Evolutionary conservation across 2,797 vertebrate genomes (phyloP).

Genomic region (Acipenser ruthenus): DNA sequence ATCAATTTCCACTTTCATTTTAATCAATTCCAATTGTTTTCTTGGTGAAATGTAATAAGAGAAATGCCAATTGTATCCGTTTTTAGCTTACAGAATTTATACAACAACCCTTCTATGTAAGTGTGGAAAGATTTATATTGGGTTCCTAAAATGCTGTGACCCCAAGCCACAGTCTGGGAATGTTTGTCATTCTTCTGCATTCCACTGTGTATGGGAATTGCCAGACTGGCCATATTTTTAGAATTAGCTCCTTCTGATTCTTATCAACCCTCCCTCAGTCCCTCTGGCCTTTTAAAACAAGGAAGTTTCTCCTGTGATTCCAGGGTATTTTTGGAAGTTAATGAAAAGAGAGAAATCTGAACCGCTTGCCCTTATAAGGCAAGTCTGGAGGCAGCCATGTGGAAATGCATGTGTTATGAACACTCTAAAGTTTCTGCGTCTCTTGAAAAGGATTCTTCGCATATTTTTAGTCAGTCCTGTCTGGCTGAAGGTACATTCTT

Average conservation of each 20-base stretch:
- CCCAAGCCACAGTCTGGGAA: too few relatives aligned
- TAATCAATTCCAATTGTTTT: too few relatives aligned
- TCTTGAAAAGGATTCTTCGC: slow-evolving; percentile 50
- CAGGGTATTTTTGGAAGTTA: slow-evolving; percentile 66
- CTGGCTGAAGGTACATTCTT: slow-evolving; percentile 50
- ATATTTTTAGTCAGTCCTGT: slow-evolving; percentile 62
- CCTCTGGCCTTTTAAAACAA: slow-evolving; percentile 18
- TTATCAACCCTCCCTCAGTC: slow-evolving; percentile 24
- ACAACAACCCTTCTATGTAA: too few relatives aligned
- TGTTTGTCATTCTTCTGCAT: slow-evolving; percentile 36
- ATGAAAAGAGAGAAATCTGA: slow-evolving; percentile 64
- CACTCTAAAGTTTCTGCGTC: slow-evolving; percentile 43
- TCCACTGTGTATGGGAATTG: slow-evolving; percentile 29
- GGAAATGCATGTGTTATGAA: slow-evolving; percentile 62
- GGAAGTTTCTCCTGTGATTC: slow-evolving; percentile 18
- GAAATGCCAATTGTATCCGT: too few relatives aligned
- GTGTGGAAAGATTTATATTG: too few relatives aligned
- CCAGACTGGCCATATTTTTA: slow-evolving; percentile 35
- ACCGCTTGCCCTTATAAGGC: slow-evolving; percentile 63
- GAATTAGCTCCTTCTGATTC: slow-evolving; percentile 32
- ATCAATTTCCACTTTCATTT: too few relatives aligned
- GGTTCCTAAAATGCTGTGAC: too few relatives aligned
- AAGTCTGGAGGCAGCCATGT: slow-evolving; percentile 65
- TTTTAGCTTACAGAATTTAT: too few relatives aligned
- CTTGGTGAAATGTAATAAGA: too few relatives aligned